Base-by-base conservation (phyloP, 1,140 invertebrate genomes). In the Formica selysi region DNA sequence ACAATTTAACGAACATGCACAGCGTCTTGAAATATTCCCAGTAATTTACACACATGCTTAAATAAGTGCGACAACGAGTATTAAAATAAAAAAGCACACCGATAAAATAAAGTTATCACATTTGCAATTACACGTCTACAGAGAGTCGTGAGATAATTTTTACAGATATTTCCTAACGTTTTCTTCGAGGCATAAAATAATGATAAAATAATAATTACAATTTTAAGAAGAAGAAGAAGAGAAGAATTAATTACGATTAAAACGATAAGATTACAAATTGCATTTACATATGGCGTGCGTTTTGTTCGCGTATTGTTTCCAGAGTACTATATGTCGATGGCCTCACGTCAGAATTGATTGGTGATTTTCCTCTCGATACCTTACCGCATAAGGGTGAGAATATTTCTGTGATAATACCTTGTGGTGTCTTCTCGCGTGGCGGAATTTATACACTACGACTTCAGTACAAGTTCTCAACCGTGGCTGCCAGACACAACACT, bases 361-460 rank as follows among this genome's bases (percentile, higher is more conserved):
- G 94, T 16, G 92, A 95, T 74, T 91, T 95, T 41, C 87, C 88
- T n/a, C 84, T 95, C 2, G 81, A 92, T 61, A 86, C 84, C 26
- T 70, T 89, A 10, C 85, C 94, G 13, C 76, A 79, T 38, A 68
- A 83, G 54, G 89, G 84, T 68, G 93, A 92, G 29, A 95, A 94
- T 83, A 88, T 94, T 79, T 93, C 94, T 13, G 87, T 97, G 85
- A 96, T 96, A 11, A 94, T 97, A 83, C 97, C 97, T 3, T 97
- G 97, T 89, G 97, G 97, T 4, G 96, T 97, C 87, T 97, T 97
- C 92, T 96, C 96, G 36, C 95, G 96, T 89, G 97, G 97, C 22
- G 97, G 97, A 36, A 95, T 96, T 48, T 96, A 95, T 85, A 95
- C 81, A 85, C 93, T 90, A 88, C 95, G 93, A 87, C 87, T 93